phyloP scores from a whole-genome alignment of 2,888 invertebrate genomes.

The Drosophila antonietae region DNA sequence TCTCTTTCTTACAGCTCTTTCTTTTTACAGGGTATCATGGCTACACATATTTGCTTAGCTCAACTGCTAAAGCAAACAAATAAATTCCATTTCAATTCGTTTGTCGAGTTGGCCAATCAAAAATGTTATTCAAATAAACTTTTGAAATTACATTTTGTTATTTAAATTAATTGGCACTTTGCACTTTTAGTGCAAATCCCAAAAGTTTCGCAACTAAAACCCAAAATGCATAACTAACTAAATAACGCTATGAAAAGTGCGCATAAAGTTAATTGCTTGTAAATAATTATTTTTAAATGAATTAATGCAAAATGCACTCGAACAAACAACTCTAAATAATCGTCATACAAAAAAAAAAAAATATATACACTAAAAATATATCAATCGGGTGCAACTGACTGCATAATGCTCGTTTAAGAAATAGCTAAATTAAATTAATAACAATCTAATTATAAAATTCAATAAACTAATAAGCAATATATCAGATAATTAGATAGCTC shows the following conservation, averaged over 20 bases:
- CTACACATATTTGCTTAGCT: neutral
- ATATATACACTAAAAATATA: neutral
- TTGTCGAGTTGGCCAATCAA: conserved; percentile 7
- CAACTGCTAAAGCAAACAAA: too few species aligned
- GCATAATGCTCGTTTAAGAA: neutral
- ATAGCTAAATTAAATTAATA: too few species aligned
- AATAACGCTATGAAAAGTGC: conserved; percentile 52
- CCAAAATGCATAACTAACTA: conserved; percentile 40
- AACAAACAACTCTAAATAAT: conserved; percentile 27
- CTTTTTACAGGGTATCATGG: neutral
- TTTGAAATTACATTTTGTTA: conserved; percentile 32
- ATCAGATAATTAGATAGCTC: too few species aligned
- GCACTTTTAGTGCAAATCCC: conserved; percentile 25
- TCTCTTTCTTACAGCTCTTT: neutral
- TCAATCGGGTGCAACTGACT: neutral
- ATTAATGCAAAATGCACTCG: conserved; percentile 61
- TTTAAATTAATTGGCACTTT: conserved; percentile 53
- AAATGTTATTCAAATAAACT: conserved; percentile 10
- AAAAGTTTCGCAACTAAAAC: conserved; percentile 20
- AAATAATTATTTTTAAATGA: conserved; percentile 74
- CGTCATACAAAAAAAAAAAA: too few species aligned
- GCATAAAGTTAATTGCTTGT: conserved; percentile 72
- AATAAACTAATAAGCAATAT: too few species aligned
- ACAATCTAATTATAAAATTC: too few species aligned
- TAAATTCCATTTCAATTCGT: too few species aligned